These are phyloP conservation scores for Corynorhinus townsendii DNA, from an alignment of 2,113 vertebrate species.

Conservation along the genomic window DNA sequence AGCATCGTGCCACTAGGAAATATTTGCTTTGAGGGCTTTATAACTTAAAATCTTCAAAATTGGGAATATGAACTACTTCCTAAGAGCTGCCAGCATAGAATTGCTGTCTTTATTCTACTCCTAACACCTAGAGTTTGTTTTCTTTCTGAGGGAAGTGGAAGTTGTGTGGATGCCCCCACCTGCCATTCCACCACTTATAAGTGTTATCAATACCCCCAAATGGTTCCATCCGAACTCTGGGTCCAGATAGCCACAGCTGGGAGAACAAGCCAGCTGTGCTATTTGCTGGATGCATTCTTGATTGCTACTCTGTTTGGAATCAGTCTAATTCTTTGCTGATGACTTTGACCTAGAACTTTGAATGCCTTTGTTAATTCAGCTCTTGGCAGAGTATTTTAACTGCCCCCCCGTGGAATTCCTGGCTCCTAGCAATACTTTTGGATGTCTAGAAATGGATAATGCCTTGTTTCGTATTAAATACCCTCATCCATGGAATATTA, in stretches of 20 bases:
- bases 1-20: neutral
- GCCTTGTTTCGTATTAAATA: neutral
- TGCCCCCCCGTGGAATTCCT: neutral
- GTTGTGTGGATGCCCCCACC: neutral
- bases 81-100: neutral
- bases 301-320: neutral
- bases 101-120: neutral
- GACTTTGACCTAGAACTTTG: neutral
- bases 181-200: neutral
- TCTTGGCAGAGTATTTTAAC: neutral
- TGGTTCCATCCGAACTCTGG: neutral
- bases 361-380: neutral
- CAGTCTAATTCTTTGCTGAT: neutral
- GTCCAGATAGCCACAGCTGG: neutral
- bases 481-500: neutral
- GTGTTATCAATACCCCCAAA: neutral
- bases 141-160: neutral
- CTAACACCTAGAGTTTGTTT: neutral
- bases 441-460: neutral
- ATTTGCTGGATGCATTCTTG: neutral
- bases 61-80: neutral
- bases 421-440: neutral
- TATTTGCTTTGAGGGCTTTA: conserved; percentile 7
- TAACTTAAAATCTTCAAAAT: neutral
- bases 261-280: neutral